These are phyloP conservation scores for Scaptomyza tumidula DNA, from an alignment of 2,888 invertebrate genomes.

Conservation along the genomic window DNA sequence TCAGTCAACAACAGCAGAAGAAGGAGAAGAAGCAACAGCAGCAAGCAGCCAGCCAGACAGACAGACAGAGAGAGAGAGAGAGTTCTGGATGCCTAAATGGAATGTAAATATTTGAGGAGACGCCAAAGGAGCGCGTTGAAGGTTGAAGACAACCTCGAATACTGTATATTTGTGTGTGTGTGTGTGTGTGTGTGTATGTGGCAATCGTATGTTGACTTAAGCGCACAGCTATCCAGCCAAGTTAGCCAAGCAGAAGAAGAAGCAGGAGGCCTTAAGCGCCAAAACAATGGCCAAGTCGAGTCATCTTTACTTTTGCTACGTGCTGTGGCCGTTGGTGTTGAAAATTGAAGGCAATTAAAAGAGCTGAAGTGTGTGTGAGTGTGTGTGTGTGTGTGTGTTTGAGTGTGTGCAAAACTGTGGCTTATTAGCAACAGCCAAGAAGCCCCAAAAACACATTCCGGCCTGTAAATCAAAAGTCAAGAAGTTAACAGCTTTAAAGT, in stretches of 20 bases:
- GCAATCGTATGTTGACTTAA: conserved; percentile 68
- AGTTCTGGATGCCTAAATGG: conserved; percentile 70
- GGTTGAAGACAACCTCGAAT: conserved; percentile 50
- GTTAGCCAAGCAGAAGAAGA: conserved; percentile 36
- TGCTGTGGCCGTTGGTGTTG: conserved; percentile 61
- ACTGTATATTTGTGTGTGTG: conserved; percentile 18
- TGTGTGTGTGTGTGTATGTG: conserved; percentile 24
- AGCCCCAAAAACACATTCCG: conserved; percentile 29
- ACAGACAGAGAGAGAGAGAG: conserved; percentile 53
- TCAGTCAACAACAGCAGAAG: conserved; percentile 66
- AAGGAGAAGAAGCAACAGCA: conserved; percentile 17
- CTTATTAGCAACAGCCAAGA: conserved; percentile 31
- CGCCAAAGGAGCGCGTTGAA: conserved; percentile 57
- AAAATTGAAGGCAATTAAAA: conserved; percentile 78
- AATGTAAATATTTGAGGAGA: conserved; percentile 78
- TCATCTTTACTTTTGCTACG: conserved; percentile 39
- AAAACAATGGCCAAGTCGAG: conserved; percentile 68
- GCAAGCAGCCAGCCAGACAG: conserved; percentile 12
- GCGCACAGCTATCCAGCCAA: conserved; percentile 48
- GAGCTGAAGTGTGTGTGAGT: conserved; percentile 30
- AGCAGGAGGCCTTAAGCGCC: conserved; percentile 62
- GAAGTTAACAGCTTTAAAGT: conserved; percentile 44
- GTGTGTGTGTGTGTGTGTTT: conserved; percentile 11
- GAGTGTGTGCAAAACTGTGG: conserved; percentile 14
- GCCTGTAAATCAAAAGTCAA: conserved; percentile 60